These are phyloP conservation scores for Hemaris fuciformis DNA, from an alignment of 2,888 invertebrate species.

Conservation along the genomic window DNA sequence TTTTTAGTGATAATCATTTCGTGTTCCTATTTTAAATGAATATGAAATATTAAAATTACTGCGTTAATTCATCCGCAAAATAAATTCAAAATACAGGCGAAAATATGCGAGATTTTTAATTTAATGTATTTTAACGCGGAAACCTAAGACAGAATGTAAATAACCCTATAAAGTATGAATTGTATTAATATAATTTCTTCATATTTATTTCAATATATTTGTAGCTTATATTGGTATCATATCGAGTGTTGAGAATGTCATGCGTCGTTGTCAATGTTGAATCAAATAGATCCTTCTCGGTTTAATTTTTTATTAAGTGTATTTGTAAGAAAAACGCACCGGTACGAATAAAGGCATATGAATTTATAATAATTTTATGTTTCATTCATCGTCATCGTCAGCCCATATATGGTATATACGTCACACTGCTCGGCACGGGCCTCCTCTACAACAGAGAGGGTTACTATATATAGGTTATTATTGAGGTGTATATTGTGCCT, in stretches of 20 bases:
- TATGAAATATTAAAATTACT: too few species aligned
- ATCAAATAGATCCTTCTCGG: conserved; percentile 24
- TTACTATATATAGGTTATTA: too few species aligned
- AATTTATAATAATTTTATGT: conserved; percentile 58
- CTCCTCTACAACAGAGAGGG: too few species aligned
- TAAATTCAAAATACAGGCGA: background rate
- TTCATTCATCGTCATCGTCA: too few species aligned
- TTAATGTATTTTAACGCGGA: conserved; percentile 4
- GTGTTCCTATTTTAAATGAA: too few species aligned
- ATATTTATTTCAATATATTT: conserved; percentile 45
- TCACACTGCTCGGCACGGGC: too few species aligned
- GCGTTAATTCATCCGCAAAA: background rate
- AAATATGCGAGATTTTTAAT: background rate
- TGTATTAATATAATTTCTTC: conserved; percentile 33
- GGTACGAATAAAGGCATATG: conserved; percentile 81
- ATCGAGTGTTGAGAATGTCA: conserved; percentile 63
- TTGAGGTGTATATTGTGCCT: too few species aligned
- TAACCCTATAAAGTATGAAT: background rate
- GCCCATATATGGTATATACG: too few species aligned
- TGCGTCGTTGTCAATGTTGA: conserved; percentile 56
- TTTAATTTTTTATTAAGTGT: conserved; percentile 73
- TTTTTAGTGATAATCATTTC: background rate
- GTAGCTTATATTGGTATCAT: conserved; percentile 64
- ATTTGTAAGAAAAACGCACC: conserved; percentile 79
- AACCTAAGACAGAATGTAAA: conserved; percentile 14